Evolutionary conservation across 1,140 invertebrate species (phyloP).

Genomic region (Pemphigus obesinymphae): DNA sequence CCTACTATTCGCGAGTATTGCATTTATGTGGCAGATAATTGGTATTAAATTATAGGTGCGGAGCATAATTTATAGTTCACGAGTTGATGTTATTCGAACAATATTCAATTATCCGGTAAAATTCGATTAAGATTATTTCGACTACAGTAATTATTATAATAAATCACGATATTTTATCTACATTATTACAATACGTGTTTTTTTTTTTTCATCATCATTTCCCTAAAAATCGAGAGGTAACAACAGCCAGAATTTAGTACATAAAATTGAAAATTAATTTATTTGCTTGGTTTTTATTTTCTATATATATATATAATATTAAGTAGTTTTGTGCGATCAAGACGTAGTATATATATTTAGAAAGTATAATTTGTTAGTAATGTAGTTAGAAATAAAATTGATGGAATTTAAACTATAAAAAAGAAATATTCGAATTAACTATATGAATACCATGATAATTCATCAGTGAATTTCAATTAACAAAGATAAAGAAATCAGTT

Average conservation of each 20-base stretch:
- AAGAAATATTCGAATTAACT: no score
- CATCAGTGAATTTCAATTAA: no score
- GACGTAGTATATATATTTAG: no score
- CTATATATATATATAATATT: no score
- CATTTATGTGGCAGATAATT: constrained; percentile 8
- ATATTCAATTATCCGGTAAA: background rate
- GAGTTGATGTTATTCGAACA: background rate
- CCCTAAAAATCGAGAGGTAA: background rate
- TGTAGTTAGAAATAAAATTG: background rate
- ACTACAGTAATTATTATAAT: background rate
- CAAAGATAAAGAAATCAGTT: no score
- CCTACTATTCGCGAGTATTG: background rate
- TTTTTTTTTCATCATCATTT: background rate
- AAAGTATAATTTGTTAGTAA: no score
- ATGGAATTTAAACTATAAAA: no score
- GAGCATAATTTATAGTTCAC: background rate
- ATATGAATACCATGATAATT: no score
- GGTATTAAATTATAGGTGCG: background rate
- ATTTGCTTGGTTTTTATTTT: background rate
- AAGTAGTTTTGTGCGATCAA: no score
- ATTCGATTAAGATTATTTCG: background rate
- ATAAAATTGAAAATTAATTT: background rate
- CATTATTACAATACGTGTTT: background rate
- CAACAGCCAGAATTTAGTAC: background rate
- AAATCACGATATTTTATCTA: background rate